phyloP scores from a whole-genome alignment of 2,888 invertebrate species.

The Prosapia bicincta region DNA sequence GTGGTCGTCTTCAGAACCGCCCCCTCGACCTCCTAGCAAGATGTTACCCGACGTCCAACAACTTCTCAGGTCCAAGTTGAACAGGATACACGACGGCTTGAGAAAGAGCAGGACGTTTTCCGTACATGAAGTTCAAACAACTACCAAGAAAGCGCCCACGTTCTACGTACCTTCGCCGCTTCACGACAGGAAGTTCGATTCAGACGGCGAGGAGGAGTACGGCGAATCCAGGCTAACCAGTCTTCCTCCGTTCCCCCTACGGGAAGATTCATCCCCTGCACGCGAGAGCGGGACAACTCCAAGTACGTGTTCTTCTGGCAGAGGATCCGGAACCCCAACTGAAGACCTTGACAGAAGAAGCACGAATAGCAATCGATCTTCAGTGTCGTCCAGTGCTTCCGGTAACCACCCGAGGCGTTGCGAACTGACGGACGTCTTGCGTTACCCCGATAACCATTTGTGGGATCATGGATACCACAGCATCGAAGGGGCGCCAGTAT shows the following conservation, averaged over 20 bases:
- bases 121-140: constrained; percentile 54
- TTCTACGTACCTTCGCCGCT: constrained; percentile 68
- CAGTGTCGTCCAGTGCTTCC: constrained; percentile 16
- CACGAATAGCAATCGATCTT: constrained; percentile 22
- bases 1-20: constrained; percentile 15
- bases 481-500: constrained; percentile 41
- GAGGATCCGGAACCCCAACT: constrained; percentile 31
- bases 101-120: constrained; percentile 63
- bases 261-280: constrained; percentile 12
- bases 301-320: constrained; percentile 35
- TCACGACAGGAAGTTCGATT: constrained; percentile 7
- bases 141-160: constrained; percentile 45
- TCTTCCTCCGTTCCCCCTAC: constrained; percentile 20
- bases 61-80: constrained; percentile 59
- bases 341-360: constrained; percentile 23
- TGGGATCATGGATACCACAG: constrained; percentile 45
- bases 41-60: constrained; percentile 39
- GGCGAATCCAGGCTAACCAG: constrained; percentile 15
- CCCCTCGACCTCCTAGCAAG: constrained; percentile 4
- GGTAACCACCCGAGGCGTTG: constrained; percentile 27
- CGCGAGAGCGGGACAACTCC: constrained; percentile 16
- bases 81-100: constrained; percentile 61
- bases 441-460: constrained; percentile 37
- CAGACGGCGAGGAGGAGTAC: constrained; percentile 17
- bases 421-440: neutral